Base-by-base conservation (phyloP, 2,888 invertebrate species). In the Cosmorhoe ocellata region DNA sequence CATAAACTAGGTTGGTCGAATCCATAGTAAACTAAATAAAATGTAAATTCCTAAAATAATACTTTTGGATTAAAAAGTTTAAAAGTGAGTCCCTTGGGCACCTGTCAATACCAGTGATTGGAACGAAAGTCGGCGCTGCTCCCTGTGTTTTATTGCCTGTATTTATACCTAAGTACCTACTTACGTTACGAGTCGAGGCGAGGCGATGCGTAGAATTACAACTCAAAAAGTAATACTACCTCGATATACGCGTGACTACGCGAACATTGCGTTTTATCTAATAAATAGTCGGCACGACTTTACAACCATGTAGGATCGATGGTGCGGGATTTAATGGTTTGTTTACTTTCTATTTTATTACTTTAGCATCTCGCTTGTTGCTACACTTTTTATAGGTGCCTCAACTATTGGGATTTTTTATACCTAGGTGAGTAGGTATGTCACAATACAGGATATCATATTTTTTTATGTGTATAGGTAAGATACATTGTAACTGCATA, bases 81-180 rank as follows among this genome's bases (percentile, higher is more conserved):
- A 38, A 41, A 11, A 28, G 32, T n/a, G 11, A 22, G 28, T 41
- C 46, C 39, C 58, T 45, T 53, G 44, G 61, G 11, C 24, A 65
- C 77, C 66, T 76, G 78, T 82, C 81, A 81, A 81, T 82, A 78
- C 64, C 67, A 63, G 69, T 82, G 83, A 82, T 81, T 81, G 79
- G 76, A n/a, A n/a, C n/a, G 71, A 47, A 39, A 73, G 63, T 66
- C 18, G 18, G 61, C 60, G 61, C 50, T 64, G 66, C 59, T 59
- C 66, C 67, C 62, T 61, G 59, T 66, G 65, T 66, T 74, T 74
- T 77, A 75, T 79, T 73, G 65, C 71, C 63, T 72, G 70, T 72
- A 74, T 76, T 75, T 73, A 72, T 74, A 73, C 61, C 7, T 24
- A 18, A n/a, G 18, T 18, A 18, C 18, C 24, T 18, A 18, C 18